Conservation (phyloP, 2,797 vertebrate genomes). For the Acrossocheilus fasciatus region DNA sequence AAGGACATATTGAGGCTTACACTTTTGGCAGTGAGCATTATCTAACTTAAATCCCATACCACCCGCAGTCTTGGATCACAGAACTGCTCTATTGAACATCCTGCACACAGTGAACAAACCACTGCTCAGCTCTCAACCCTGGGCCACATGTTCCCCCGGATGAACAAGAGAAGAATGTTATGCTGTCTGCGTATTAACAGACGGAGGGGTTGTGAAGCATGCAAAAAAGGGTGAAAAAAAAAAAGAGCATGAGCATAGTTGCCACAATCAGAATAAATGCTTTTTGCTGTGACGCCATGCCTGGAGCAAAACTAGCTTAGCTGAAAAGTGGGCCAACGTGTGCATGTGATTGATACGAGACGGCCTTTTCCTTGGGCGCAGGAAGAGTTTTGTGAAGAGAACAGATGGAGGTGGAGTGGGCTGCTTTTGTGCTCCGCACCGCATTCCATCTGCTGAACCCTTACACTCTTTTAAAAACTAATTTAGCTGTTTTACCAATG, state of each 20-base stretch:
- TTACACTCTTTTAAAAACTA: constrained; percentile 35
- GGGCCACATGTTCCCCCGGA: constrained; percentile 52
- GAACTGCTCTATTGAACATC: constrained; percentile 28
- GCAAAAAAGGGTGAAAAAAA: constrained; percentile 49
- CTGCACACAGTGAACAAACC: constrained; percentile 48
- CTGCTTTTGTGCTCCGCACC: constrained; percentile 47
- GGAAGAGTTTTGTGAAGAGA: constrained; percentile 45
- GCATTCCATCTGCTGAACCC: constrained; percentile 55
- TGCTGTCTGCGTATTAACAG: constrained; percentile 59
- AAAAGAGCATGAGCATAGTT: constrained; percentile 7
- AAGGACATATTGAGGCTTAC: background rate
- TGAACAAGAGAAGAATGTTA: constrained; percentile 49
- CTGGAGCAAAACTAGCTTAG: constrained; percentile 21
- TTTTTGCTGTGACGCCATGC: constrained; percentile 6
- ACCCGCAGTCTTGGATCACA: constrained; percentile 71
- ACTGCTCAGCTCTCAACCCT: constrained; percentile 52
- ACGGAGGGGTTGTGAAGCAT: constrained; percentile 73
- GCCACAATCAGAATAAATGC: constrained; percentile 15
- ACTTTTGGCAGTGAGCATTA: constrained; percentile 61
- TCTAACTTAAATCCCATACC: constrained; percentile 70
- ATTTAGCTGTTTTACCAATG: background rate
- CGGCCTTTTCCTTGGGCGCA: constrained; percentile 35
- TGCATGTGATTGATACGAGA: constrained; percentile 46
- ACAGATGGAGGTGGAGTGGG: constrained; percentile 58
- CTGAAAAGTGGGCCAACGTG: constrained; percentile 45